A percentile compares a stretch with the other conserved stretches of the same genome.
Evolutionary conservation across 2,113 vertebrate genomes (phyloP).

Genomic region (Anthoscopus minutus): DNA sequence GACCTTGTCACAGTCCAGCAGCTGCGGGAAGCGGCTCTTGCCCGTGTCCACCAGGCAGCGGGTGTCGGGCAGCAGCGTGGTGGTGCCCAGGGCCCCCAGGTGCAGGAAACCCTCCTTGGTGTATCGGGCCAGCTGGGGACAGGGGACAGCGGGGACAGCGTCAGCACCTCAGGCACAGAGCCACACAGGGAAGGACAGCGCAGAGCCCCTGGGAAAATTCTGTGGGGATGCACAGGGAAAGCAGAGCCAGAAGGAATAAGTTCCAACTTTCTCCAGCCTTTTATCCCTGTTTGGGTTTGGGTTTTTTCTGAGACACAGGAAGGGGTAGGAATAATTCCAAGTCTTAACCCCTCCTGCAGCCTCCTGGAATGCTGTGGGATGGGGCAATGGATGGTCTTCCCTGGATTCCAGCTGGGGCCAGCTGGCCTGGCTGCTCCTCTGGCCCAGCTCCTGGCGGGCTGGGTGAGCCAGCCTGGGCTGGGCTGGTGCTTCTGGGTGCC

Average conservation of each 20-base stretch:
- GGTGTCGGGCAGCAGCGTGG: slow-evolving; percentile 83
- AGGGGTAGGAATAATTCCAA: neutral
- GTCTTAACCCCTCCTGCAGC: neutral
- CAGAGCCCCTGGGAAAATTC: neutral
- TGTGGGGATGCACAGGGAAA: neutral
- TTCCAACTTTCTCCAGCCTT: neutral
- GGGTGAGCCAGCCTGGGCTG: neutral
- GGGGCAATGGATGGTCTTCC: neutral
- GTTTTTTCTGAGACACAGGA: neutral
- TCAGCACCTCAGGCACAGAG: neutral
- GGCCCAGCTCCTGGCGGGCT: neutral
- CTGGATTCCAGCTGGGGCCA: neutral
- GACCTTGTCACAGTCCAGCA: slow-evolving; percentile 90
- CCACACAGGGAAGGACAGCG: fast-evolving
- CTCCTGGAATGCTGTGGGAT: fast-evolving
- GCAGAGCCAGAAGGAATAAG: neutral
- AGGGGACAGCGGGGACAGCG: neutral
- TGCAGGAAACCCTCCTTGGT: slow-evolving; percentile 90
- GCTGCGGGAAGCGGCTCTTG: slow-evolving; percentile 83
- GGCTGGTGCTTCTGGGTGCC: neutral
- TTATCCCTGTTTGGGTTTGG: neutral
- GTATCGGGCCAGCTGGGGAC: slow-evolving; percentile 84
- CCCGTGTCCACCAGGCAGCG: slow-evolving; percentile 89
- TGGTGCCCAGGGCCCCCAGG: slow-evolving; percentile 89
- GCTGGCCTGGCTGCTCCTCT: neutral